These are phyloP conservation scores for Porites australiensis DNA, from an alignment of 64 coral and sea anemone genomes.

Conservation along the genomic window DNA sequence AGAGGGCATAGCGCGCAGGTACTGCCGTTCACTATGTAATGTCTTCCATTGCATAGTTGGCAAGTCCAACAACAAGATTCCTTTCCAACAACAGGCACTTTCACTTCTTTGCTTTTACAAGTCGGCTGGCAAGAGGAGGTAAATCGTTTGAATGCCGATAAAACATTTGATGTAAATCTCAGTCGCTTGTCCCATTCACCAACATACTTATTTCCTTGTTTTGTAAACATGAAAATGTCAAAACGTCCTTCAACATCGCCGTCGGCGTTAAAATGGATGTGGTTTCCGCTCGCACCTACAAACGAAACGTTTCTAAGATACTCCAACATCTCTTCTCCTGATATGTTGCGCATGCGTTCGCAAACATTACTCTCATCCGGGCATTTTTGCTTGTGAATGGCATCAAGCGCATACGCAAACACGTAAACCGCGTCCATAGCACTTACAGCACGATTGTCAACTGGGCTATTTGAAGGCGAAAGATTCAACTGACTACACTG, in stretches of 20 bases:
- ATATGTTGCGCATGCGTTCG: constrained; percentile 76
- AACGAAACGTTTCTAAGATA: constrained; percentile 75
- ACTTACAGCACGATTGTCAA: constrained; percentile 84
- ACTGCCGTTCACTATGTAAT: constrained; percentile 77
- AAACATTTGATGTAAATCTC: constrained; percentile 4
- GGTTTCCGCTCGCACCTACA: constrained; percentile 67
- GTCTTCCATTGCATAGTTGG: constrained; percentile 75
- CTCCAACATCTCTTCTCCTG: constrained; percentile 79
- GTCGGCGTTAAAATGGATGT: constrained; percentile 73
- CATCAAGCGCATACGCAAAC: constrained; percentile 91
- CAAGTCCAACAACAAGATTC: constrained; percentile 92
- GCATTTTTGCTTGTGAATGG: constrained; percentile 65
- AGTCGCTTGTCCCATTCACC: constrained; percentile 82
- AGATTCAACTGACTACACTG: constrained; percentile 69
- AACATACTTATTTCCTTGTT: constrained; percentile 61
- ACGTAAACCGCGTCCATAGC: constrained; percentile 94
- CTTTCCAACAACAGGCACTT: constrained; percentile 76
- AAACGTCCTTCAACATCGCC: constrained; percentile 88
- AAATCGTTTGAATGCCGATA: constrained; percentile 19
- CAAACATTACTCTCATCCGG: constrained; percentile 51
- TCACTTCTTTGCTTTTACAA: constrained; percentile 75
- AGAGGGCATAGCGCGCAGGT: constrained; percentile 74
- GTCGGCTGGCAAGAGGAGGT: constrained; percentile 69
- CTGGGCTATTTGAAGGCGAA: constrained; percentile 55
- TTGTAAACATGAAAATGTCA: constrained; percentile 84